Evolutionary conservation across 1,140 invertebrate genomes (phyloP), one percentile per base, ranked within the genome.

Genomic region (Drosophila ironensis): DNA sequence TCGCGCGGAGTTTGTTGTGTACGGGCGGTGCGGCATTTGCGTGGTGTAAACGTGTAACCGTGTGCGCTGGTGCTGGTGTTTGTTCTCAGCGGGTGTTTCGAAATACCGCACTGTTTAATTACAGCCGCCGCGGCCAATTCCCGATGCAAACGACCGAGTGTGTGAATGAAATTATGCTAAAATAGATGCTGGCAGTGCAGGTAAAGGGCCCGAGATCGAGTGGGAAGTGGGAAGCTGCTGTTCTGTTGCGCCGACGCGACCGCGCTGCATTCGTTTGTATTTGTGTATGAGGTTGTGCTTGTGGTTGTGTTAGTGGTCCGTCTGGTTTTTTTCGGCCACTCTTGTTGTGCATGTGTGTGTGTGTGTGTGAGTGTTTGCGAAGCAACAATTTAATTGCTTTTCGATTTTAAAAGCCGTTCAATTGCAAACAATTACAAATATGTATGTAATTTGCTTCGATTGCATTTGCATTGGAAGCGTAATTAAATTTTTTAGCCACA

Each of bases 341-440:
- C n/a, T 22, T 33, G 11, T 33, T 33, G 5, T n/a, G 41, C 9
- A 4, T 19, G 33, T 59, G 19, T 60, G 66, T 48, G 7, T 52
- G 33, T 42, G 38, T 48, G 47, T 42, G n/a, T n/a, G n/a, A n/a
- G 40, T 25, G 19, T 40, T 45, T 64, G 48, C 72, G 51, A 73
- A 73, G 80, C 52, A 82, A 84, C 69, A 73, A 84, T 82, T 82
- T 72, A 82, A 84, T 70, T 78, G 66, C 37, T 40, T 48, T 66
- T 61, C 61, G 71, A 73, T 40, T 52, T 66, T 57, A 70, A 82
- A 78, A 84, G 72, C 78, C 66, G 78, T 82, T 84, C 78, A 82
- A 84, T 82, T 82, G 64, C 73, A 78, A 60, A 52, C 69, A 61
- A 78, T 64, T 70, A 57, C 73, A 86, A 78, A 84, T 73, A 71